Base-by-base conservation (phyloP, 2,888 invertebrate species). In the Phyllotreta striolata region DNA sequence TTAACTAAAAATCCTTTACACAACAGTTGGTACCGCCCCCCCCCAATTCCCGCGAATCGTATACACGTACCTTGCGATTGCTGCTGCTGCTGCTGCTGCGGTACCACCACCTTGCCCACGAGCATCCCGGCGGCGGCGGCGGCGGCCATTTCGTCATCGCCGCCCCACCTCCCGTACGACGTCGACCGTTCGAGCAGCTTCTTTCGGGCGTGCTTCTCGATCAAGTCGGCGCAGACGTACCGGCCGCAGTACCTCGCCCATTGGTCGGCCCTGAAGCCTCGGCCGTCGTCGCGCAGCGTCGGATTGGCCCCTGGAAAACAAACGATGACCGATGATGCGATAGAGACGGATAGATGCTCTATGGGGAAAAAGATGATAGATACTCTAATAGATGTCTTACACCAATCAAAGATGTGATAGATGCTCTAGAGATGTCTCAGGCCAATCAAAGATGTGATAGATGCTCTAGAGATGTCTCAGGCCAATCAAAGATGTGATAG, bases 211-310 rank as follows among this genome's bases (percentile, higher is more conserved):
- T 87, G 87, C 74, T 88, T 88, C 71, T 89, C 88, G 69, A 91
- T 90, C 68, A 89, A 86, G 74, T 90, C 89, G 2, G 90, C 88
- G 74, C 89, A 89, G 40, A 87, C 85, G 76, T 88, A 85, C 47
- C 91, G 84, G 8, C 91, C 90, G 76, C 90, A 91, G 77, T 87
- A 89, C 69, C 88, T 81, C 1, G 91, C 91, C 91, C 91, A 91
- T 78, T 91, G 90, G 72, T 89, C 88, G 0, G 91, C 89, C 63
- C 89, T 84, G 47, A 90, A 80, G 9, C 89, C 88, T 52, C 90
- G 83, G 0, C 90, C 89, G 70, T 85, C 84, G 78, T 91, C 91
- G 52, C 88, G 82, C 68, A 89, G 81, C 8, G 87, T 86, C 3
- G 90, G 88, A 74, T 89, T 89, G 8, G 90, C 90, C 69, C 90